Evolutionary conservation across 2,797 vertebrate genomes (phyloP), one percentile per base, ranked within the genome.

Genomic region (Aldrovandia affinis): DNA sequence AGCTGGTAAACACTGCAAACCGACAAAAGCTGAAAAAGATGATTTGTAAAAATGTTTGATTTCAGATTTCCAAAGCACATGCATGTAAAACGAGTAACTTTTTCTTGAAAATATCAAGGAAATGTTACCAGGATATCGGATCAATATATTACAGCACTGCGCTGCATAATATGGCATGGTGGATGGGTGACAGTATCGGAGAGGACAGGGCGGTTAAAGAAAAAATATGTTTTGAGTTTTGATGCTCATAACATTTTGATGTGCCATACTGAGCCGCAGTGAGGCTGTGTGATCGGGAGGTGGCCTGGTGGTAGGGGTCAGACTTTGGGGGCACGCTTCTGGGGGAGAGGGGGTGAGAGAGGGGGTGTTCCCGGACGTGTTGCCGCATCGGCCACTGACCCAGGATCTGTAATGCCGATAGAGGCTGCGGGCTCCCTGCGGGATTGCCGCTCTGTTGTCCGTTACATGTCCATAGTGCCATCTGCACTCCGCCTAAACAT

Each of bases 401-500:
- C n/a, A 25, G 68, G 68, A 18, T 18, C 36, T 0, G 70, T 39
- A n/a, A n/a, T n/a, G n/a, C n/a, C n/a, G n/a, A n/a, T n/a, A n/a
- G n/a, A n/a, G 0, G 39, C 1, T 4, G 70, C 5, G 39, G 70
- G 15, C 3, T 73, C 33, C 33, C 15, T 2, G 3, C 7, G 39
- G 70, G 22, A 75, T 25, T 0, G 20, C 4, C 2, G 36, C 0
- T 0, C 36, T n/a, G 36, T 39, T 44, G 7, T 57, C 39, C 44
- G 20, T 8, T 25, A 5, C 20, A 44, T n/a, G 39, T 39, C 70
- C 2, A n/a, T 75, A n/a, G 36, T n/a, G 10, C 22, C 14, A 39
- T 44, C 39, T 22, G 39, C 22, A 20, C 39, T 44, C 33, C 44
- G 36, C 70, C 39, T 81, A 86, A 81, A 88, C 81, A 87, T 59